Evolutionary conservation across 2,888 invertebrate species (phyloP).

Genomic region (Ichneumon xanthorius): DNA sequence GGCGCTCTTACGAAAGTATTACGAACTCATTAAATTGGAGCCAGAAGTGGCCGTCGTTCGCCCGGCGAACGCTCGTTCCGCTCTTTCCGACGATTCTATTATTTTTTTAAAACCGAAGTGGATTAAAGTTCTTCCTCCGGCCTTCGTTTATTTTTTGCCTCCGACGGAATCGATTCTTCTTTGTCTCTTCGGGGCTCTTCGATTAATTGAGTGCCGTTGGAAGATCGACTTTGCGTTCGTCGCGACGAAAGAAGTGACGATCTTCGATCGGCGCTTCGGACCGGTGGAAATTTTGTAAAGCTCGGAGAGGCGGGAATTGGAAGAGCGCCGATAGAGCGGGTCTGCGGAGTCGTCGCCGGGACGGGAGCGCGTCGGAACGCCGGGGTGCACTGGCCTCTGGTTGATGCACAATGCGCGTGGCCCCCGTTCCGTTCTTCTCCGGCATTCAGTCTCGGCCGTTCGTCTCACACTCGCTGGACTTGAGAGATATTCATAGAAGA

Average conservation of each 20-base stretch:
- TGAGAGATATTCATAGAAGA: conserved; percentile 83
- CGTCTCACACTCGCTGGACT: conserved; percentile 60
- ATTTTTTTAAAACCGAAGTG: background rate
- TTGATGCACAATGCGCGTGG: conserved; percentile 44
- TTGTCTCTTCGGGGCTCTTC: conserved; percentile 8
- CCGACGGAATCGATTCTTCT: background rate
- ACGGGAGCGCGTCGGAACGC: conserved; percentile 40
- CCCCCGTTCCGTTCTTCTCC: conserved; percentile 28
- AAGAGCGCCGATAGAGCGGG: background rate
- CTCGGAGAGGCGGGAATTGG: background rate
- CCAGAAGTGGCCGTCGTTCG: background rate
- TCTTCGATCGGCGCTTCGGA: background rate
- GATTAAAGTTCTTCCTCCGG: background rate
- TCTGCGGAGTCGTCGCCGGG: conserved; percentile 46
- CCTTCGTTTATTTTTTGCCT: background rate
- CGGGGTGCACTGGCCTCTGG: conserved; percentile 64
- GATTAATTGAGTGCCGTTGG: conserved; percentile 2
- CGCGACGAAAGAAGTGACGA: background rate
- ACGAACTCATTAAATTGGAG: background rate
- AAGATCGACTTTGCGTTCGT: background rate
- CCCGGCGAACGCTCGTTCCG: background rate
- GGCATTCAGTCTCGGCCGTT: conserved; percentile 51
- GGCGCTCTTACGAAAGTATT: background rate
- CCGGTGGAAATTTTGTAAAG: no score
- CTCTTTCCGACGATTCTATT: background rate